Percentiles rank a stretch among this genome's conserved stretches.
Evolutionary conservation across 1,140 invertebrate species (phyloP).

Genomic region (Trichonephila clavata): DNA sequence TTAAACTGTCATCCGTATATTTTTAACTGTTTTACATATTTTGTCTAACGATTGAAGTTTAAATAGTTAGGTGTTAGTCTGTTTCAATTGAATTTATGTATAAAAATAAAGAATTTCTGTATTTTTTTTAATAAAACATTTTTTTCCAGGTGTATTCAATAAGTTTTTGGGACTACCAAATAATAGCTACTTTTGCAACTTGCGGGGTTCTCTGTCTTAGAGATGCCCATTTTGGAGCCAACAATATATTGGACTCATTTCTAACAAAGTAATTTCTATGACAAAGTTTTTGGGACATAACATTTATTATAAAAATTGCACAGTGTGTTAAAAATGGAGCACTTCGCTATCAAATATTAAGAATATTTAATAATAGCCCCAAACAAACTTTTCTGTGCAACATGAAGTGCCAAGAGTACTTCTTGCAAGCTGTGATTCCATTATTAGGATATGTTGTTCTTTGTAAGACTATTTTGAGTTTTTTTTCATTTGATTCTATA

Average conservation of each 20-base stretch:
- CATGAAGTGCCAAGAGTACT: slow-evolving; percentile 61
- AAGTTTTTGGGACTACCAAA: slow-evolving; percentile 19
- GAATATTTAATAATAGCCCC: slow-evolving; percentile 50
- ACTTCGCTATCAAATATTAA: slow-evolving; percentile 50
- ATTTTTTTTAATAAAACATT: not conserved
- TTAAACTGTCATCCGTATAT: too few species aligned
- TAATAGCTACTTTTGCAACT: slow-evolving; percentile 64
- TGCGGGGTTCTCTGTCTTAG: slow-evolving; percentile 28
- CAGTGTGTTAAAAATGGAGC: slow-evolving; percentile 57
- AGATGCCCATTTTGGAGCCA: slow-evolving; percentile 54
- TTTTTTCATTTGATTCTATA: slow-evolving; percentile 52
- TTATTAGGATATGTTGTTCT: slow-evolving; percentile 54
- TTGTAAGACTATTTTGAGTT: slow-evolving; percentile 54
- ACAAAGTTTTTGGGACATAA: slow-evolving; percentile 69
- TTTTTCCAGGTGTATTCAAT: slow-evolving; percentile 37
- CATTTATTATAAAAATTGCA: slow-evolving; percentile 64
- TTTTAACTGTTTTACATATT: too few species aligned
- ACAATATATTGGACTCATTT: slow-evolving; percentile 72
- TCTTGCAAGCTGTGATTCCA: slow-evolving; percentile 73
- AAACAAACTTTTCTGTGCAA: slow-evolving; percentile 50
- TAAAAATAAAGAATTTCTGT: too few species aligned
- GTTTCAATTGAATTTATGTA: too few species aligned
- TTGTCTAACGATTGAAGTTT: too few species aligned
- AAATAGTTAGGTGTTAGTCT: too few species aligned
- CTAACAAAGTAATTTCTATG: slow-evolving; percentile 74